Evolutionary conservation across 2,797 vertebrate species (phyloP), one percentile per base, ranked within the genome.

Genomic region (Catamblyrhynchus diadema): DNA sequence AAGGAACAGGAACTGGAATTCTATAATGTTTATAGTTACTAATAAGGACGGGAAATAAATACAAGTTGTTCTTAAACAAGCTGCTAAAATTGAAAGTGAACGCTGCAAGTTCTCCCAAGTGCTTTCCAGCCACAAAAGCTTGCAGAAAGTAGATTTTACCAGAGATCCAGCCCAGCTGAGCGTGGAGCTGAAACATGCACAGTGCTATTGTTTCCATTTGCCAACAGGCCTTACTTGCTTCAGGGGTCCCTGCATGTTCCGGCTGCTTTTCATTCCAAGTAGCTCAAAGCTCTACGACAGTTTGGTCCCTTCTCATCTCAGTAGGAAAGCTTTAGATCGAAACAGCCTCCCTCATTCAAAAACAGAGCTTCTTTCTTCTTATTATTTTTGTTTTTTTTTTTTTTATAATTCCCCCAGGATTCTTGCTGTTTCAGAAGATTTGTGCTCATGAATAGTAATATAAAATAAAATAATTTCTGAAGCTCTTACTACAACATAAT

Each of bases 221-320:
- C 74, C 64, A 12, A 32, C 70, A 70, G n/a, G 32, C 44, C 32
- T 72, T 23, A 12, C 16, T 84, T 51, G 33, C 77, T 90, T 22
- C 1, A 0, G 25, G 42, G n/a, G 23, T 67, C 64, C 67, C 32
- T 75, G 57, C 41, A 28, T 48, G 18, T 45, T 84, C 45, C 0
- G 2, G 37, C 65, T 91, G 65, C 3, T 86, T 86, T 64, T 83
- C 61, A 71, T 78, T 90, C 51, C 51, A 50, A 66, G 61, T 59
- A 64, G 39, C 62, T 84, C 48, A 66, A 74, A 91, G 30, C 80
- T 24, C 37, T 32, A 50, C 25, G 82, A 39, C 45, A 39, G 22
- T 67, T 56, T 53, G 23, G 50, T 87, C 92, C 60, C 79, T 94
- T 87, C 67, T 66, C 32, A 48, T 78, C 44, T 88, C 56, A 45